phyloP scores from a whole-genome alignment of 2,797 vertebrate genomes.

The Thunnus albacares region DNA sequence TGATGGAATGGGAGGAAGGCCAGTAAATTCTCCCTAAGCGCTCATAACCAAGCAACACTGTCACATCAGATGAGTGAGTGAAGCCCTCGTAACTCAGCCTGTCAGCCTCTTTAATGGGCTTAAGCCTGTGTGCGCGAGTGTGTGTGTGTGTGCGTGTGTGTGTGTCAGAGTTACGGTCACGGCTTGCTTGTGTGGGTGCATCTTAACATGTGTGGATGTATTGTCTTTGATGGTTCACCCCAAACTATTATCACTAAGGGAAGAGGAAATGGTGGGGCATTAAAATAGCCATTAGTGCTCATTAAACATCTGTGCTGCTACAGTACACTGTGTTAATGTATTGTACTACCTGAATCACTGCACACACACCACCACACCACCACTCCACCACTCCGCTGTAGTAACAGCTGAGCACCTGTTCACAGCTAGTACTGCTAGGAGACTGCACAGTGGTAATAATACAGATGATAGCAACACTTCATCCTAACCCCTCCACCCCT shows the following conservation, averaged over 20 bases:
- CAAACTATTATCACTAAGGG: constrained; percentile 36
- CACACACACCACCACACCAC: neutral
- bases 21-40: constrained; percentile 63
- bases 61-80: constrained; percentile 68
- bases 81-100: constrained; percentile 62
- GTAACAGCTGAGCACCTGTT: constrained; percentile 28
- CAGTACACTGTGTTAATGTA: constrained; percentile 21
- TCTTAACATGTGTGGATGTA: constrained; percentile 34
- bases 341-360: constrained; percentile 30
- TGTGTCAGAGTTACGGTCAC: constrained; percentile 3
- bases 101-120: constrained; percentile 63
- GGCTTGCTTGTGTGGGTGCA: neutral
- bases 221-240: constrained; percentile 12
- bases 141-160: constrained; percentile 9
- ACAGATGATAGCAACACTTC: neutral
- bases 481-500: neutral
- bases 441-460: neutral
- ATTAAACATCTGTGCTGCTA: constrained; percentile 46
- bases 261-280: constrained; percentile 14
- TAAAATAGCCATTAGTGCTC: constrained; percentile 40
- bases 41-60: constrained; percentile 69
- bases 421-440: neutral
- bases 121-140: constrained; percentile 10
- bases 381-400: neutral
- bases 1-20: constrained; percentile 44